These are phyloP conservation scores for Ornithoptera priamus DNA, from an alignment of 2,888 invertebrate genomes.

Conservation along the genomic window DNA sequence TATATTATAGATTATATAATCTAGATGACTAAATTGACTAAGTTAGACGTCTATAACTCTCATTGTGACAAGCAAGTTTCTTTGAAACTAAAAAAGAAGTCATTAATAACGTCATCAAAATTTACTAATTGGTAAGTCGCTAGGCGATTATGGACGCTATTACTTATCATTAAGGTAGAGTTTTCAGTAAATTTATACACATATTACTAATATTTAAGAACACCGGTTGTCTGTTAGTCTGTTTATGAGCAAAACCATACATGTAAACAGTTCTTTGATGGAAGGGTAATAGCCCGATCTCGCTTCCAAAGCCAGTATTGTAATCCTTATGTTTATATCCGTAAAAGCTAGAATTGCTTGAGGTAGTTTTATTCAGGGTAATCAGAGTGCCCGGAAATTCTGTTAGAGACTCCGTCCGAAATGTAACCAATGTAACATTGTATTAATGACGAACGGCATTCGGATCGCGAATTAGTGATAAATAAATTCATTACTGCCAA, in stretches of 20 bases:
- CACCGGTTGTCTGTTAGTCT: slow-evolving; percentile 19
- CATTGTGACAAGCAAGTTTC: neutral
- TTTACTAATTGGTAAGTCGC: neutral
- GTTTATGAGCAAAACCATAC: slow-evolving; percentile 17
- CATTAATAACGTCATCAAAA: neutral
- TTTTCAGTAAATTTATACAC: neutral
- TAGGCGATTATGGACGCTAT: neutral
- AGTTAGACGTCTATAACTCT: too few species aligned
- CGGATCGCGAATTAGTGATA: too few species aligned
- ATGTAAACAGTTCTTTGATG: slow-evolving; percentile 17
- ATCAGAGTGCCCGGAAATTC: neutral
- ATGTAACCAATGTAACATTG: slow-evolving; percentile 9
- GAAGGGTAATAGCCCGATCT: slow-evolving; percentile 9
- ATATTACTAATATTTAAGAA: neutral
- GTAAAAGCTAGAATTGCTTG: too few species aligned
- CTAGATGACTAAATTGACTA: too few species aligned
- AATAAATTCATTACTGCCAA: too few species aligned
- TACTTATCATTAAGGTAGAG: neutral
- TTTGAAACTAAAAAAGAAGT: neutral
- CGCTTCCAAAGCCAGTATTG: too few species aligned
- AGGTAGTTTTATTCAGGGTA: too few species aligned
- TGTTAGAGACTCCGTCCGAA: neutral
- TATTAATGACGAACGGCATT: neutral
- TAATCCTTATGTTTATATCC: too few species aligned
- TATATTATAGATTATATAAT: too few species aligned